Conservation (phyloP, 2,113 vertebrate species). For the Pangasianodon gigas region DNA sequence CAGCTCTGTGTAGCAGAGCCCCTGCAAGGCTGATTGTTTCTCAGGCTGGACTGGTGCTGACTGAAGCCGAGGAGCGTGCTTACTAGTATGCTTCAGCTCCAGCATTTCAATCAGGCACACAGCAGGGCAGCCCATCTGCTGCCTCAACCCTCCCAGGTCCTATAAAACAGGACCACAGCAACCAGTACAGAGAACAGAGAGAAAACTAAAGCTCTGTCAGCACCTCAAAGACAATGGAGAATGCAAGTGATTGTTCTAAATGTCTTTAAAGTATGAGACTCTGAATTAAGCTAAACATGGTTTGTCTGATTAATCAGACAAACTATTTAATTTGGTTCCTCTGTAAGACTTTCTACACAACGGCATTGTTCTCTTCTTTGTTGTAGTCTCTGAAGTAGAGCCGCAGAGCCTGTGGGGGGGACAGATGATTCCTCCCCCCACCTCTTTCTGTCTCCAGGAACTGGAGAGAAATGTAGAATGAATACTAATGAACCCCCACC, state of each 20-base stretch:
- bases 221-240: not conserved
- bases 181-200: slow-evolving; percentile 12
- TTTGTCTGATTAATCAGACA: not conserved
- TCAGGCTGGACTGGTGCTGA: slow-evolving; percentile 74
- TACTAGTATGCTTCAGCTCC: slow-evolving; percentile 86
- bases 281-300: not conserved
- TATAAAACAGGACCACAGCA: slow-evolving; percentile 60
- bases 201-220: not conserved
- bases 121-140: slow-evolving; percentile 95
- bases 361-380: slow-evolving; percentile 29
- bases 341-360: not conserved
- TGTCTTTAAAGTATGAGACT: not conserved
- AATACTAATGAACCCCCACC: slow-evolving; percentile 55
- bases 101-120: slow-evolving; percentile 92
- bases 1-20: slow-evolving; percentile 60
- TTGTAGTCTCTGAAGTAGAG: slow-evolving; percentile 31
- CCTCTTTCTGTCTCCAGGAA: slow-evolving; percentile 36
- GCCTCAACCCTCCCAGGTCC: slow-evolving; percentile 81
- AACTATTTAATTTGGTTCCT: not conserved
- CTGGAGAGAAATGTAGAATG: slow-evolving; percentile 49
- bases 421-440: slow-evolving; percentile 19
- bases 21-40: slow-evolving; percentile 91
- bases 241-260: not conserved
- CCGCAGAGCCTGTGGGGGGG: slow-evolving; percentile 21
- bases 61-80: slow-evolving; percentile 81